Evolutionary conservation across 2,797 vertebrate genomes (phyloP), one percentile per base, ranked within the genome.

Genomic region (Sebastes flavidus): DNA sequence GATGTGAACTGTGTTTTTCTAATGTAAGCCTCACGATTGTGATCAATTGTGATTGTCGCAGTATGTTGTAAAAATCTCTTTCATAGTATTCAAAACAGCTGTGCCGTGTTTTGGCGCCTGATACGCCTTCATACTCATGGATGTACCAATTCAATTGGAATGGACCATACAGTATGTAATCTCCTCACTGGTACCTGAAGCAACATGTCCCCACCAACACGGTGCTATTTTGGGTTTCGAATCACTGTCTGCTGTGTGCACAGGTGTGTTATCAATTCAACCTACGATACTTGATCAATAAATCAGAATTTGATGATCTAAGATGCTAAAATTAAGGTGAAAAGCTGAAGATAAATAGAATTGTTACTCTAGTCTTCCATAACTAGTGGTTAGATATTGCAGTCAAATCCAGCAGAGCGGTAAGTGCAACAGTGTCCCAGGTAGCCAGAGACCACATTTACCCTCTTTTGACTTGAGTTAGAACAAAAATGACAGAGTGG

Each of bases 301-400:
- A 56, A 74, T 27, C 42, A 13, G 58, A 70, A 73, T 14, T 24
- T 60, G 18, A 65, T n/a, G 49, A 77, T 84, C 38, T 7, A 25
- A 38, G 49, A 36, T 6, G 25, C 54, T 58, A 24, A 77, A 81
- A 72, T 62, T 24, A 81, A 76, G 72, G 24, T 27, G 20, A 32
- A 52, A 36, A 4, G n/a, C 42, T 63, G 27, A 62, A 65, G 71
- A 38, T 72, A 42, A 69, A 59, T 38, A 56, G 66, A 61, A 56
- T 29, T 46, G 46, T 67, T 60, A 27, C 22, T 70, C 60, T 78
- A 16, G 60, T 73, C 38, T 20, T n/a, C 20, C 61, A 76, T 83
- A 73, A 78, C 76, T 80, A 65, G 49, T n/a, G 70, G 70, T 84
- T 56, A 80, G 42, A 77, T 67, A 65, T 54, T 55, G 34, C 5